Evolutionary conservation across 2,888 invertebrate genomes (phyloP), one percentile per base, ranked within the genome.

Genomic region (Spilarctia lutea): DNA sequence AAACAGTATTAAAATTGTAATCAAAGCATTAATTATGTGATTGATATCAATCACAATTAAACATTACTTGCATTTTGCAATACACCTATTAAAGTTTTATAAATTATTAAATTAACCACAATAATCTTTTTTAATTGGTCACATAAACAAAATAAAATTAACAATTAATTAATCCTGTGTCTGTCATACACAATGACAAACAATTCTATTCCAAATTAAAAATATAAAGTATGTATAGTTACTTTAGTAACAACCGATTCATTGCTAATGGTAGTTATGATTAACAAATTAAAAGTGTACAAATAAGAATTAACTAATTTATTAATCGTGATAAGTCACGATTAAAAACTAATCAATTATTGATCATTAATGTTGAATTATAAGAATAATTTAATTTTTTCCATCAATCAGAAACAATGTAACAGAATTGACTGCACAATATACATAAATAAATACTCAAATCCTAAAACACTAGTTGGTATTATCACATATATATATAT

Each of bases 401-500:
- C 3, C 52, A 56, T 56, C 10, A n/a, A 56, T 11, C 24, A 56
- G 52, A 52, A 56, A 56, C 16, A 60, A 30, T 73, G 68, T 77
- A 78, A 82, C 82, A 83, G 83, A 79, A 79, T 81, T 80, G 81
- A 80, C 85, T 78, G 75, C 81, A 74, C 78, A 84, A 75, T 88
- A 83, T 85, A 86, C 86, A 90, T 86, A 88, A 79, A 86, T 85
- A 88, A 79, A 85, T 85, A 85, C 75, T 80, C 75, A 83, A 84
- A 84, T 74, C 77, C 79, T 83, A 86, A 79, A 77, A 84, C 73
- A 82, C 83, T 87, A 86, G 81, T 85, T 84, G 86, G 88, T 89
- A 90, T 86, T 90, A 90, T 90, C 90, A 89, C 89, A 89, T 87
- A 86, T 80, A 85, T 82, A 83, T 76, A 81, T 84, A 87, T 86